phyloP scores from a whole-genome alignment of 2,888 invertebrate genomes.

The Onthophagus sagittarius region DNA sequence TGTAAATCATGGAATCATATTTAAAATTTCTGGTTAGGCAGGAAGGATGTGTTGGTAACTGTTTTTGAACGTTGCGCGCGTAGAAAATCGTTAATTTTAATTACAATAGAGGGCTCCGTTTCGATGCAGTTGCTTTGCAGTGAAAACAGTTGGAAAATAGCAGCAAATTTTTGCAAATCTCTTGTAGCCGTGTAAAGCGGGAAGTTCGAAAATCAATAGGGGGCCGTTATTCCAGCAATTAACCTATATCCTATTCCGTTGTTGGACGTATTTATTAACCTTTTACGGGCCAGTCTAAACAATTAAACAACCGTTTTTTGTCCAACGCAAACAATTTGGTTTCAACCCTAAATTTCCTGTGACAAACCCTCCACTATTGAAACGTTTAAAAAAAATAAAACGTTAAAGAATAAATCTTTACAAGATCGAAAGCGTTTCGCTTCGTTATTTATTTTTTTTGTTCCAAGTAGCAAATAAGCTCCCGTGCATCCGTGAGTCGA shows the following conservation, averaged over 20 bases:
- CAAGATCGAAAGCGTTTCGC: neutral
- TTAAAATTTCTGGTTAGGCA: neutral
- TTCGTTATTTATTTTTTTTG: neutral
- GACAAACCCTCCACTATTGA: neutral
- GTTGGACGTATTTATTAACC: neutral
- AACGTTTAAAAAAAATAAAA: neutral
- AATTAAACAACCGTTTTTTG: neutral
- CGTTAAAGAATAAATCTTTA: neutral
- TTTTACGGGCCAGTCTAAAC: neutral
- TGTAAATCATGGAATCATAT: neutral
- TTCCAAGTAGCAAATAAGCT: neutral
- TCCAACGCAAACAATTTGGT: neutral
- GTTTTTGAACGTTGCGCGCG: neutral
- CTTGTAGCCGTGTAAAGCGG: neutral
- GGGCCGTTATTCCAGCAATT: constrained; percentile 1
- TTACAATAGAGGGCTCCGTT: neutral
- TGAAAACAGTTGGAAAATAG: neutral
- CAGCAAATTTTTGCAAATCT: neutral
- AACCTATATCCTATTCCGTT: constrained; percentile 3
- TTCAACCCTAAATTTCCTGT: neutral
- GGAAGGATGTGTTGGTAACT: neutral
- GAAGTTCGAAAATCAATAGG: constrained; percentile 5
- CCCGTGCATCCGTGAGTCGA: constrained; percentile 8
- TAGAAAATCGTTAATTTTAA: neutral
- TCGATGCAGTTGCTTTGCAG: neutral